Conservation (phyloP, 2,113 vertebrate genomes). For the Lepisosteus oculatus region DNA sequence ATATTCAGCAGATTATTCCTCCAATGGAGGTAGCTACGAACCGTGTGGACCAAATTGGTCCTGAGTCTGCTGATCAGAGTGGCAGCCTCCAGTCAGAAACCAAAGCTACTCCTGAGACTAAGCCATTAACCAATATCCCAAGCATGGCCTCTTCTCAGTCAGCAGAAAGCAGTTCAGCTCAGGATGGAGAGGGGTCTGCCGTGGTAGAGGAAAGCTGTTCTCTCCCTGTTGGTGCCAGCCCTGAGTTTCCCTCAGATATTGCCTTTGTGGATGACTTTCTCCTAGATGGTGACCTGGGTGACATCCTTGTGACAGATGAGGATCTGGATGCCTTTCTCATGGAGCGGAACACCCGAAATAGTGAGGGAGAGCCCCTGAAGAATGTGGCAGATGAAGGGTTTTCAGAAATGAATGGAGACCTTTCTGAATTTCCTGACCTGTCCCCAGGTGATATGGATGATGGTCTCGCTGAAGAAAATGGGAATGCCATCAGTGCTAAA, state of each 20-base stretch:
- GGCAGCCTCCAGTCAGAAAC: conserved; percentile 16
- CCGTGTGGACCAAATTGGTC: not conserved
- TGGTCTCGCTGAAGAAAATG: conserved; percentile 26
- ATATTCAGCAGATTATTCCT: conserved; percentile 12
- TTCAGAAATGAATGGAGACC: conserved; percentile 31
- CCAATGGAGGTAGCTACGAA: not conserved
- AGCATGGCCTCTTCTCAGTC: conserved; percentile 21
- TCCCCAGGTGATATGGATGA: conserved; percentile 25
- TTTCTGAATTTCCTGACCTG: conserved; percentile 16
- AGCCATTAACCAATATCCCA: not conserved
- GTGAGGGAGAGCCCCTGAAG: conserved; percentile 20
- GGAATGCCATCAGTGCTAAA: conserved; percentile 21
- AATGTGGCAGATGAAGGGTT: conserved; percentile 32
- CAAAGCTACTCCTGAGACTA: not conserved
- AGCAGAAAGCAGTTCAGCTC: conserved; percentile 30
- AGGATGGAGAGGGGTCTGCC: conserved; percentile 28
- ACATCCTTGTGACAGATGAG: conserved; percentile 77
- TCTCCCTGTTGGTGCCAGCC: conserved; percentile 38
- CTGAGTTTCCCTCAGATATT: conserved; percentile 50
- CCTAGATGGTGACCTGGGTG: conserved; percentile 68
- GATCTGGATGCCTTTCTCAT: conserved; percentile 89
- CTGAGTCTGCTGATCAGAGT: conserved; percentile 20
- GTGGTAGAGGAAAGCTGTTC: conserved; percentile 25
- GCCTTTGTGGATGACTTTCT: conserved; percentile 60
- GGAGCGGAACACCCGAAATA: conserved; percentile 56